Evolutionary conservation across 2,113 vertebrate species (phyloP).

Genomic region (Grammomys dolichurus): DNA sequence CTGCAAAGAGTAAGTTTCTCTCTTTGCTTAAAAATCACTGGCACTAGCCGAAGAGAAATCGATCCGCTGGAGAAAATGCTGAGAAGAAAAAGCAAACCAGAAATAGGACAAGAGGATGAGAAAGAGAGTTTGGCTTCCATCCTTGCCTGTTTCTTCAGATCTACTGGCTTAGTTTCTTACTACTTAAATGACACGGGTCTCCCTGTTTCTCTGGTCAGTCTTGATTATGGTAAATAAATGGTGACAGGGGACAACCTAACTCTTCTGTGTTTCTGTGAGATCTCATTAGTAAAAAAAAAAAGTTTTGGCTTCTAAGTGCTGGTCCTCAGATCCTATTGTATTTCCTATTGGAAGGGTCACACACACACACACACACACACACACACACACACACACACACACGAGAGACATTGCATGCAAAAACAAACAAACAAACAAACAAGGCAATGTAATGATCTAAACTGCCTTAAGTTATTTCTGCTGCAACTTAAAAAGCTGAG

Average conservation of each 20-base stretch:
- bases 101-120: constrained; percentile 80
- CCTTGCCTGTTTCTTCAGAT: constrained; percentile 37
- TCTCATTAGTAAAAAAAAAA: not conserved
- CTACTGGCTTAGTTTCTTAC: constrained; percentile 34
- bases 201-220: constrained; percentile 65
- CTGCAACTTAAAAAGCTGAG: not conserved
- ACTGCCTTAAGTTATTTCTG: not conserved
- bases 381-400: not conserved
- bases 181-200: not conserved
- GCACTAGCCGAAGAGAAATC: constrained; percentile 84
- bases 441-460: not conserved
- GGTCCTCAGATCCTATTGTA: not conserved
- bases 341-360: not conserved
- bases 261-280: constrained; percentile 33
- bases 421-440: constrained; percentile 26
- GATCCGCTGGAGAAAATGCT: constrained; percentile 85
- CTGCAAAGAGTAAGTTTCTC: constrained; percentile 85
- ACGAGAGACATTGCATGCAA: not conserved
- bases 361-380: not conserved
- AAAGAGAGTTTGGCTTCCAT: constrained; percentile 76
- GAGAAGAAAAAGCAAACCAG: constrained; percentile 85
- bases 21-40: constrained; percentile 87
- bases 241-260: not conserved
- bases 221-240: constrained; percentile 70
- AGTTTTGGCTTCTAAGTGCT: not conserved